Conservation (phyloP, 2,888 invertebrate species). For the Scaptomyza reducta region DNA sequence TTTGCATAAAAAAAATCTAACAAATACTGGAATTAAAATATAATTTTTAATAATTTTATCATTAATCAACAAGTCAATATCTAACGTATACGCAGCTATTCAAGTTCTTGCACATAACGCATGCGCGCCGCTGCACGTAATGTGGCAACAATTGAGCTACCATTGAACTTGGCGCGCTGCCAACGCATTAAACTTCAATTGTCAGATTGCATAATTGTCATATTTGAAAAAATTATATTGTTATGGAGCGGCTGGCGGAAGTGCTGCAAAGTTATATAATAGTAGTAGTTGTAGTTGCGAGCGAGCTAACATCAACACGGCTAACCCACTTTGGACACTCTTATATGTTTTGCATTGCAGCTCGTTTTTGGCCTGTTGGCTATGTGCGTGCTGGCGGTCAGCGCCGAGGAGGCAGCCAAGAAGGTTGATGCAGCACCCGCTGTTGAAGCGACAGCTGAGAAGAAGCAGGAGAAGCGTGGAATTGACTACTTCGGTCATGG, state of each 20-base stretch:
- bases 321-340: slow-evolving; percentile 48
- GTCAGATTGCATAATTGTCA: slow-evolving; percentile 68
- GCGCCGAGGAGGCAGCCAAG: slow-evolving; percentile 87
- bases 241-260: slow-evolving; percentile 64
- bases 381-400: slow-evolving; percentile 86
- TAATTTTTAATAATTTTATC: not conserved
- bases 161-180: slow-evolving; percentile 70
- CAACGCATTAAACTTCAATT: slow-evolving; percentile 35
- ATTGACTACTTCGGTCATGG: slow-evolving; percentile 86
- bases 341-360: slow-evolving; percentile 60
- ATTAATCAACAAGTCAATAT: not conserved
- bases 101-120: slow-evolving; percentile 53
- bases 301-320: slow-evolving; percentile 20
- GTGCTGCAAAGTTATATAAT: slow-evolving; percentile 47
- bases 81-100: slow-evolving; percentile 17
- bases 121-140: slow-evolving; percentile 51
- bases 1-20: too few species aligned
- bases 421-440: slow-evolving; percentile 82
- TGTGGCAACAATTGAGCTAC: slow-evolving; percentile 24
- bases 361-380: slow-evolving; percentile 85
- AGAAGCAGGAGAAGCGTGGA: slow-evolving; percentile 92
- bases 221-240: slow-evolving; percentile 44
- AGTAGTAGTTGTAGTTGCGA: slow-evolving; percentile 13
- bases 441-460: slow-evolving; percentile 85
- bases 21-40: too few species aligned